phyloP scores from a whole-genome alignment of 2,113 vertebrate genomes.

The Pachypanchax playfairii region DNA sequence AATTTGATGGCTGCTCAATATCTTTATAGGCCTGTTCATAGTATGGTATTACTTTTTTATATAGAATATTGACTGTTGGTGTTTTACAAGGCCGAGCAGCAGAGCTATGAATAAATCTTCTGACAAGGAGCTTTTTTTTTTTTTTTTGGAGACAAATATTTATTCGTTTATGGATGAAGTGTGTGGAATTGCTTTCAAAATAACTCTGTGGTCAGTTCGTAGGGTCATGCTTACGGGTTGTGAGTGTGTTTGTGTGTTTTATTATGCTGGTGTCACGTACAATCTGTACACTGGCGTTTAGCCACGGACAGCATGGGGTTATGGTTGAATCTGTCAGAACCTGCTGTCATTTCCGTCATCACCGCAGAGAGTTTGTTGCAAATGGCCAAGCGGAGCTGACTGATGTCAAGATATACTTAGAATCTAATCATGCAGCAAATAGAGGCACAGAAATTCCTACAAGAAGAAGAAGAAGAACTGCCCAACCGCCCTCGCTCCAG shows the following conservation, averaged over 20 bases:
- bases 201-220: constrained; percentile 30
- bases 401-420: constrained; percentile 74
- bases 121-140: background rate
- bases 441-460: constrained; percentile 59
- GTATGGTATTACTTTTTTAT: constrained; percentile 38
- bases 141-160: constrained; percentile 47
- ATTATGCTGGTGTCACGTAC: constrained; percentile 49
- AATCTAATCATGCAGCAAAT: constrained; percentile 75
- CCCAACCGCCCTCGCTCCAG: constrained; percentile 45
- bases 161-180: constrained; percentile 24
- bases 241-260: constrained; percentile 32
- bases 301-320: constrained; percentile 56
- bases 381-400: constrained; percentile 59
- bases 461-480: constrained; percentile 42
- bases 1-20: constrained; percentile 53
- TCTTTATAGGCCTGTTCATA: constrained; percentile 59
- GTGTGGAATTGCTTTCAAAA: constrained; percentile 43
- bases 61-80: constrained; percentile 49
- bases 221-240: constrained; percentile 13
- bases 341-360: constrained; percentile 60
- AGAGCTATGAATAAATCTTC: constrained; percentile 55
- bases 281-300: constrained; percentile 53
- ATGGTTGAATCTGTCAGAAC: constrained; percentile 58
- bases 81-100: constrained; percentile 27
- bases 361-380: constrained; percentile 52